These are phyloP conservation scores for Chrysoperla carnea DNA, from an alignment of 1,140 invertebrate species.

Conservation along the genomic window DNA sequence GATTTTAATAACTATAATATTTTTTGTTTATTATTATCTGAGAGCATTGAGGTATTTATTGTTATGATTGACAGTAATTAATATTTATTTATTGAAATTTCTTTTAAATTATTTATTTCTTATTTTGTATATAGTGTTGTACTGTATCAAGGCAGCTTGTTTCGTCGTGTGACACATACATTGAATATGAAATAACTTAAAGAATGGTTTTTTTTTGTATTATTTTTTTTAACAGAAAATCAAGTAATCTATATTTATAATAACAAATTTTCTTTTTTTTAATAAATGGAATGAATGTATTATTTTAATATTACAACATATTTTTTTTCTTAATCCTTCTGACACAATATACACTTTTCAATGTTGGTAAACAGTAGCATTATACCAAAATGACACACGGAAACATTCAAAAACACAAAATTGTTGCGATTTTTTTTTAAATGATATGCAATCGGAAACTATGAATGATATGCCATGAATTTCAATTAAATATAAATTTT, in stretches of 20 bases:
- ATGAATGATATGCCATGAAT: too few relatives aligned
- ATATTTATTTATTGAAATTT: too few relatives aligned
- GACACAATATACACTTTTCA: not conserved
- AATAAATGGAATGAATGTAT: not conserved
- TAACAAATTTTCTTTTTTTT: too few relatives aligned
- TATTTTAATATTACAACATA: not conserved
- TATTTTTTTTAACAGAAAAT: too few relatives aligned
- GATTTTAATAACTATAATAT: too few relatives aligned
- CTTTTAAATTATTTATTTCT: not conserved
- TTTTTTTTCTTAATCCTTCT: not conserved
- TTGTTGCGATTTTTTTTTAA: not conserved
- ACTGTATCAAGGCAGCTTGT: not conserved
- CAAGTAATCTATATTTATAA: too few relatives aligned
- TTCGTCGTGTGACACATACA: not conserved
- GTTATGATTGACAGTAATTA: not conserved
- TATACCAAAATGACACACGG: not conserved
- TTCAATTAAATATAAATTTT: not conserved
- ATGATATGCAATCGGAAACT: not conserved
- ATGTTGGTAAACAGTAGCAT: not conserved
- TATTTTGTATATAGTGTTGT: not conserved
- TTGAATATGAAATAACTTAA: not conserved
- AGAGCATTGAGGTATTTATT: not conserved
- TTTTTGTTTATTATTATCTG: not conserved
- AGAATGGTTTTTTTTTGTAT: not conserved
- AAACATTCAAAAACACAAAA: not conserved